Base-by-base conservation (phyloP, 1,140 invertebrate genomes). In the Carcinoscorpius rotundicauda region DNA sequence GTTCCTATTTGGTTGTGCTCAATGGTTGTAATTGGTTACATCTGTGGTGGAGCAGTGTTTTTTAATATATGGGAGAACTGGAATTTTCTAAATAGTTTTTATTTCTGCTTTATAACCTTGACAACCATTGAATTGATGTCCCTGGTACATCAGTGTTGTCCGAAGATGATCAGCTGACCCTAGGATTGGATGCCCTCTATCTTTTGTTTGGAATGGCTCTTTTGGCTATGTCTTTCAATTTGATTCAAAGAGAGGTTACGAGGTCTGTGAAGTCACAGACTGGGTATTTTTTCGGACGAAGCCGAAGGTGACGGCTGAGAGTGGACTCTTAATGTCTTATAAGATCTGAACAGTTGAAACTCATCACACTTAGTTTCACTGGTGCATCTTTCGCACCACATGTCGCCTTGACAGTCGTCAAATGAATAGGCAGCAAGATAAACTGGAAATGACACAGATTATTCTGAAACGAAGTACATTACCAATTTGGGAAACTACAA, bases 201-300 rank as follows among this genome's bases (percentile, higher is more conserved):
- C 79, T 97, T 64, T 80, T 99, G 9, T 95, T 97, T 76, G 96
- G 96, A 5, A 98, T 99, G 75, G 93, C 96, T 0, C 80, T 99
- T 51, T 78, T 99, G 62, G 95, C 95, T 49, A 99, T 99, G 97
- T 95, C 92, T 73, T 98, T 99, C 78, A 97, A 98, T 80, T 81
- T 99, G 68, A 93, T 97, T 48, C 79, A 80, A 66, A 78, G 80
- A 65, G 76, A 78, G 64, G 72, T 78, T 3, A 68, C 66, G 10
- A 66, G 70, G 48, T 80, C 78, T 59, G 75, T 78, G 62, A 73
- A 73, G 76, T 8, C 70, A 77, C 66, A 79, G 79, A 68, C 69
- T 81, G 9, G 79, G 79, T 5, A 76, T 79, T 61, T 50, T 79
- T 9, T 75, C 68, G 4, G 66, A 75, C 52, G 69, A 72, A n/a